Percentiles rank a stretch among this genome's conserved stretches.
Conservation (phyloP, 2,113 vertebrate species). For the Neolamprologus modestus region DNA sequence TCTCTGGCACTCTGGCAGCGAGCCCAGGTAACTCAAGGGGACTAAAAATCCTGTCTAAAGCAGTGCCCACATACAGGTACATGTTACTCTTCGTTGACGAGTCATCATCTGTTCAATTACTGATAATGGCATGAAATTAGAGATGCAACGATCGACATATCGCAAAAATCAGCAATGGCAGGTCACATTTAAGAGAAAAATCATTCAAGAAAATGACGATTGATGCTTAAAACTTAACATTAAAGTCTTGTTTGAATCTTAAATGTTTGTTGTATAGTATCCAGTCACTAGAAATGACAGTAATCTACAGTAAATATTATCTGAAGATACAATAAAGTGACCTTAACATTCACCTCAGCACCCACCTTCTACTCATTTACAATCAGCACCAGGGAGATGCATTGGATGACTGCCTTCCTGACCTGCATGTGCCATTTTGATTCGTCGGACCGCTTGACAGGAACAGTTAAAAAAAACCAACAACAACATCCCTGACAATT, state of each 20-base stretch:
- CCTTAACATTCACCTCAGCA: neutral
- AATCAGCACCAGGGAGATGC: neutral
- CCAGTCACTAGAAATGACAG: neutral
- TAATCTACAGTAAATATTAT: neutral
- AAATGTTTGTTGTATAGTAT: neutral
- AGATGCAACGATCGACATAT: neutral
- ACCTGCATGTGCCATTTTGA: neutral
- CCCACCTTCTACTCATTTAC: neutral
- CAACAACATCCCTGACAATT: neutral
- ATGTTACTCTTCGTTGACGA: neutral
- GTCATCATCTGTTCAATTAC: neutral
- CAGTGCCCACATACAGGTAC: neutral
- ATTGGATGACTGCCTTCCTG: neutral
- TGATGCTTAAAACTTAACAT: neutral
- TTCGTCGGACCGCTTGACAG: neutral
- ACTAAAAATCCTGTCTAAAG: neutral
- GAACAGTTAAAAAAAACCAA: neutral
- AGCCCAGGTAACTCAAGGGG: slow-evolving; percentile 7
- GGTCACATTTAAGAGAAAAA: neutral
- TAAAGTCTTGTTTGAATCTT: neutral
- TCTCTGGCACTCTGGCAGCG: slow-evolving; percentile 11
- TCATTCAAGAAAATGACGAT: neutral
- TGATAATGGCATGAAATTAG: neutral
- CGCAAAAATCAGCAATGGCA: neutral
- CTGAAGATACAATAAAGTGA: neutral